Base-by-base conservation (phyloP, 2,113 vertebrate species). In the Engystomops pustulosus region DNA sequence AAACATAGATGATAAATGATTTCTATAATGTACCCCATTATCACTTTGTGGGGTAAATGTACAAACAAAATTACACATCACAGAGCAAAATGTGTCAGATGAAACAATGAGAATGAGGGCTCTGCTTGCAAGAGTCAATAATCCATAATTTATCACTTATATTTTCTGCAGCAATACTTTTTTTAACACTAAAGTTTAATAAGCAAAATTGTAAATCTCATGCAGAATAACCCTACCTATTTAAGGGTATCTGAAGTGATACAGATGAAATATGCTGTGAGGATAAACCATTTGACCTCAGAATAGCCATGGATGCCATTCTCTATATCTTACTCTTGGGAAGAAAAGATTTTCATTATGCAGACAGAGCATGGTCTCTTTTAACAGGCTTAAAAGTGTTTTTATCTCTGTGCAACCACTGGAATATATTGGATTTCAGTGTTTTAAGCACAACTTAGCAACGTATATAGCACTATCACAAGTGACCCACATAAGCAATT, bases 381-480 rank as follows among this genome's bases (percentile, higher is more conserved):
- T 77, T 84, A 78, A 84, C 60, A 84, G 47, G 82, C 74, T 84
- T 84, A 84, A 47, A 84, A 38, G 53, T 55, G 45, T 30, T 72
- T 77, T 84, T 84, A 77, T 84, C 30, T 78, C 60, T 84, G 82
- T 67, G 68, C 82, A 84, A 36, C 60, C 72, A 84, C 82, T 84
- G 82, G 82, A 84, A 84, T 68, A 84, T 55, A 84, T 84, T 45
- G 74, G 82, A 84, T 83, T 83, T 65, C 32, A 77, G 10, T 51
- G n/a, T 76, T 76, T 45, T 36, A 76, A 83, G 51, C 53, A 75
- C 70, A 70, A 65, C 81, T 77, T 78, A 84, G 82, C 82, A 84
- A 84, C 72, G 14, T 84, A 84, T 84, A 77, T 69, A 84, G 72
- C 30, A 68, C 58, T 49, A 51, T 30, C 2, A 75, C 32, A 55